Evolutionary conservation across 2,797 vertebrate genomes (phyloP).

Genomic region (Enteromius anoplus): DNA sequence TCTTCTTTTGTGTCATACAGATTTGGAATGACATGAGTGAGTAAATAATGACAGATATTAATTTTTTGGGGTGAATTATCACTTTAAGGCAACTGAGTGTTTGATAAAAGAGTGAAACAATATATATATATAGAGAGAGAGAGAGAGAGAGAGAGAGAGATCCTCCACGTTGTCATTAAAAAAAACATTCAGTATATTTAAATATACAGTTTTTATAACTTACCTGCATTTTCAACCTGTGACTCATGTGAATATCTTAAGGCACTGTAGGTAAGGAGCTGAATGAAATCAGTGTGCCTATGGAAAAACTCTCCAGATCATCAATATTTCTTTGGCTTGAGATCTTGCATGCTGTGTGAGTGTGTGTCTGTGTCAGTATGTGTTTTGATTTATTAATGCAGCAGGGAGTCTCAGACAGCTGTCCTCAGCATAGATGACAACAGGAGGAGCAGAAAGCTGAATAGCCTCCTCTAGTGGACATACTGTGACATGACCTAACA

Average conservation of each 20-base stretch:
- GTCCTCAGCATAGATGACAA: slow-evolving; percentile 49
- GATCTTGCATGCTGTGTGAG: slow-evolving; percentile 46
- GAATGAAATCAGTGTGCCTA: slow-evolving; percentile 8
- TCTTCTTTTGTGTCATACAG: background rate
- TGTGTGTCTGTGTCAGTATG: slow-evolving; percentile 51
- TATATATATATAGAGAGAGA: no score
- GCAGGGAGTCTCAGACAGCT: slow-evolving; percentile 62
- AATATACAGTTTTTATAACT: background rate
- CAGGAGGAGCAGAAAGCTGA: slow-evolving; percentile 31
- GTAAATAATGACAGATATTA: background rate
- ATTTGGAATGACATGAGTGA: background rate
- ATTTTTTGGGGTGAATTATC: background rate
- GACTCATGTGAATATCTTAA: background rate
- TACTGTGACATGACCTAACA: background rate
- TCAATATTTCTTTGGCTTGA: slow-evolving; percentile 50
- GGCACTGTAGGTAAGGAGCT: background rate
- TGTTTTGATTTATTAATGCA: slow-evolving; percentile 68
- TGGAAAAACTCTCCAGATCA: slow-evolving; percentile 39
- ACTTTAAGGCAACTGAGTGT: background rate
- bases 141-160: no score
- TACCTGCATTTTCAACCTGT: background rate
- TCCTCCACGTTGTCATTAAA: background rate
- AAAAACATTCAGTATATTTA: background rate
- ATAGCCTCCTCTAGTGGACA: slow-evolving; percentile 62
- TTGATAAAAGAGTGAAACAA: slow-evolving; percentile 3